These are phyloP conservation scores for Hydropsyche tenuis DNA, from an alignment of 1,140 invertebrate species.

Conservation along the genomic window DNA sequence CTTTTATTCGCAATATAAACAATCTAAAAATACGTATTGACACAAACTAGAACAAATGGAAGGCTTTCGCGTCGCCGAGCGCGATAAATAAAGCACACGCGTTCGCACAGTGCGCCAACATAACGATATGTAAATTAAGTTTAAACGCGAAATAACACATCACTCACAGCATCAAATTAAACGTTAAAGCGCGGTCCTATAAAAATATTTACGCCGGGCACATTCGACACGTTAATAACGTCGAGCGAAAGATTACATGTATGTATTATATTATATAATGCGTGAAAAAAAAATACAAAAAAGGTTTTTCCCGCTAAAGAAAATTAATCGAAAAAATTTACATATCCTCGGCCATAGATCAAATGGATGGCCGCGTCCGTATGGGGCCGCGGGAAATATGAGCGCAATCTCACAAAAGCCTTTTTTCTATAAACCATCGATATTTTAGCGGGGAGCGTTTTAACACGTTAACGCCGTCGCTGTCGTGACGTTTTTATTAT, in stretches of 20 bases:
- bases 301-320: too few relatives aligned
- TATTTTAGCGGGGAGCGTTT: conserved; percentile 1
- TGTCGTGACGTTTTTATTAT: neutral
- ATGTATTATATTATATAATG: neutral
- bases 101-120: conserved; percentile 1
- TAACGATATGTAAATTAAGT: conserved; percentile 21
- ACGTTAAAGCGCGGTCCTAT: neutral
- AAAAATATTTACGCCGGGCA: neutral
- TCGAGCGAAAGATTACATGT: too few relatives aligned
- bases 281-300: too few relatives aligned
- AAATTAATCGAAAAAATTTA: too few relatives aligned
- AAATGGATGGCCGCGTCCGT: too few relatives aligned
- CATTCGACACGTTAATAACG: neutral
- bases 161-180: conserved; percentile 11
- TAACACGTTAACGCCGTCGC: conserved; percentile 3
- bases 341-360: too few relatives aligned
- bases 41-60: neutral
- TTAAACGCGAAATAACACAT: conserved; percentile 26
- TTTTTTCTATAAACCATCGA: neutral
- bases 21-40: neutral
- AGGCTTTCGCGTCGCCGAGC: neutral
- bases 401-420: conserved; percentile 13
- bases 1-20: too few relatives aligned
- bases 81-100: neutral
- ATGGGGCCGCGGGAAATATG: neutral